These are phyloP conservation scores for Leptura quadrifasciata DNA, from an alignment of 2,888 invertebrate genomes.

Conservation along the genomic window DNA sequence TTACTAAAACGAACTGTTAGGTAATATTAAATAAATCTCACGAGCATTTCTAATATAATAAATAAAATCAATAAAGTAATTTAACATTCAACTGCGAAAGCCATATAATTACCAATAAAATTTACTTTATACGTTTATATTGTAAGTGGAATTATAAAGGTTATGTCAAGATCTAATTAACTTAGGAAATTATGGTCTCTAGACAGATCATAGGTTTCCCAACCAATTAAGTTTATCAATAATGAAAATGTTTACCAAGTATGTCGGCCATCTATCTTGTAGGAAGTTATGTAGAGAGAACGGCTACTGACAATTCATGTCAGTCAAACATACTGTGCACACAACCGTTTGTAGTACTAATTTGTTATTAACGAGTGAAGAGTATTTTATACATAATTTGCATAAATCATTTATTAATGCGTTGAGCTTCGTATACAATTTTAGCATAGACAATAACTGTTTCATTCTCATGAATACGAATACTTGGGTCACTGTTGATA, in stretches of 20 bases:
- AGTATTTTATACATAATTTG: constrained; percentile 2
- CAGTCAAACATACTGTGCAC: not conserved
- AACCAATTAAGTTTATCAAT: constrained; percentile 52
- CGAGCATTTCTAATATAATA: not conserved
- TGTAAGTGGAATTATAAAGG: constrained; percentile 2
- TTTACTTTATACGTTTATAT: not conserved
- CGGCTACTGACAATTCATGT: constrained; percentile 19
- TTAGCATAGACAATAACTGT: not conserved
- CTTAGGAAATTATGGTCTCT: constrained; percentile 19
- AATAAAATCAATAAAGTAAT: not conserved
- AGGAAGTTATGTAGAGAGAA: not conserved
- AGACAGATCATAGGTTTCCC: constrained; percentile 20
- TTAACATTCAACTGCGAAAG: not conserved
- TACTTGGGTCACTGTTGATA: not conserved
- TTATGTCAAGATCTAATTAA: constrained; percentile 9
- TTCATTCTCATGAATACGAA: not conserved
- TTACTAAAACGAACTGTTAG: too few relatives aligned
- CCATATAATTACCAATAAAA: not conserved
- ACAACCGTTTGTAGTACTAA: constrained; percentile 1
- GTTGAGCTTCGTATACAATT: not conserved
- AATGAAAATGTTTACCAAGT: constrained; percentile 48
- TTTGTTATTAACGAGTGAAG: not conserved
- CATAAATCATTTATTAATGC: not conserved
- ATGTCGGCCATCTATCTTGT: not conserved
- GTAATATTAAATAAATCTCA: too few relatives aligned